Evolutionary conservation across 2,888 invertebrate genomes (phyloP).

Genomic region (Galeopsomyia nigrocyanea): DNA sequence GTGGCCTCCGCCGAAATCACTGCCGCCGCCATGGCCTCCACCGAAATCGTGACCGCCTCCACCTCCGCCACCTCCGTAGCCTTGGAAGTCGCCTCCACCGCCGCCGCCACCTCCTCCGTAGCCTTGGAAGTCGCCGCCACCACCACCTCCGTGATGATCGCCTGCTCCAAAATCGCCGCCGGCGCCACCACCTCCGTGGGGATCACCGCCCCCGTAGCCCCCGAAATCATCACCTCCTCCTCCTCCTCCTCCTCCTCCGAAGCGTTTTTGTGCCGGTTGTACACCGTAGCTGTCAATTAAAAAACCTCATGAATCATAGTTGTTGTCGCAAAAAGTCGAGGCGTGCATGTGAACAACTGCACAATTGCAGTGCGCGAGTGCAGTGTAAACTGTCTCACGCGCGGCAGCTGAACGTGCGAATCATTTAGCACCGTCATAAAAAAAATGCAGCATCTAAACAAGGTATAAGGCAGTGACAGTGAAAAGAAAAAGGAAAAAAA

Average conservation of each 20-base stretch:
- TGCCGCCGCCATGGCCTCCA: constrained; percentile 34
- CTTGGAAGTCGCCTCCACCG: constrained; percentile 40
- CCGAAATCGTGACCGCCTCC: constrained; percentile 11
- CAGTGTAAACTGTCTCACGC: too few relatives aligned
- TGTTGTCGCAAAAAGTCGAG: too few relatives aligned
- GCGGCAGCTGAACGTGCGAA: neutral
- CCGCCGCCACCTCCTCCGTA: constrained; percentile 33
- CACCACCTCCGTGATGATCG: constrained; percentile 41
- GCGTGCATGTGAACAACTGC: too few relatives aligned
- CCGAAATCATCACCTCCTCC: too few relatives aligned
- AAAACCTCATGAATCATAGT: neutral
- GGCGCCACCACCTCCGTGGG: constrained; percentile 24
- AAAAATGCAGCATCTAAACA: neutral
- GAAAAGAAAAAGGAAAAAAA: too few relatives aligned
- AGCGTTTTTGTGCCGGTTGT: constrained; percentile 60
- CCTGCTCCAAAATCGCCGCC: too few relatives aligned
- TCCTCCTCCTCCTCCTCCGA: too few relatives aligned
- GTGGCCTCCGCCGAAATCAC: constrained; percentile 54
- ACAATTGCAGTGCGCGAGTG: too few relatives aligned
- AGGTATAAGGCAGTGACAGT: too few relatives aligned
- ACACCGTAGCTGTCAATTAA: constrained; percentile 47
- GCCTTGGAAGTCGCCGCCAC: constrained; percentile 37
- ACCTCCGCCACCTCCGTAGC: constrained; percentile 41
- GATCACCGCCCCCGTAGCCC: constrained; percentile 8
- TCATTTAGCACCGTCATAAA: neutral